These are phyloP conservation scores for Blennius ocellaris DNA, from an alignment of 2,113 vertebrate genomes.

Conservation along the genomic window DNA sequence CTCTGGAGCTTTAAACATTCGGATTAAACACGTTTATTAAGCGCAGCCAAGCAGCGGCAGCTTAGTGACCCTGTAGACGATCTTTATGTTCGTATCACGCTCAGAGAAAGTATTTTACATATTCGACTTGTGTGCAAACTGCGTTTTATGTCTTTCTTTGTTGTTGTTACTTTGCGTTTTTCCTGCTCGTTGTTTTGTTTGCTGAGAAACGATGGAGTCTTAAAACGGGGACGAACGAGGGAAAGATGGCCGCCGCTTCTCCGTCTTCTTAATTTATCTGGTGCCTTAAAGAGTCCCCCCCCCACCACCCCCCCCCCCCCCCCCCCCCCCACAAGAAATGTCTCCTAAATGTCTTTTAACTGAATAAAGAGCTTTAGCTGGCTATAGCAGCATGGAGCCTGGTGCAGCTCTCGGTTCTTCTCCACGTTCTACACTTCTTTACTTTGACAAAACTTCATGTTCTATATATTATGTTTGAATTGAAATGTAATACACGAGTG, in stretches of 20 bases:
- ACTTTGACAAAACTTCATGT: too few relatives aligned
- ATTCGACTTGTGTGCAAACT: background rate
- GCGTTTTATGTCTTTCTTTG: constrained; percentile 8
- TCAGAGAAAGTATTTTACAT: constrained; percentile 48
- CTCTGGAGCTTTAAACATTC: background rate
- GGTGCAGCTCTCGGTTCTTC: too few relatives aligned
- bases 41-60: constrained; percentile 36
- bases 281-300: constrained; percentile 92
- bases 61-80: background rate
- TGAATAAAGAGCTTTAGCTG: constrained; percentile 75
- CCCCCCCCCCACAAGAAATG: constrained; percentile 31
- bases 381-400: constrained; percentile 30
- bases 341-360: constrained; percentile 64
- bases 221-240: constrained; percentile 16
- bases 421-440: too few relatives aligned
- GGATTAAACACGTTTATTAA: background rate
- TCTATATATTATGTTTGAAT: too few relatives aligned
- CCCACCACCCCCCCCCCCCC: too few relatives aligned
- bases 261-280: constrained; percentile 80
- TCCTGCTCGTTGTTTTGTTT: constrained; percentile 7
- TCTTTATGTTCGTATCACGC: constrained; percentile 11
- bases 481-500: too few relatives aligned
- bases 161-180: background rate
- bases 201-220: constrained; percentile 1
- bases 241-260: constrained; percentile 51